Percentiles rank a stretch among this genome's conserved stretches.
These are phyloP conservation scores for Aspiorhynchus laticeps DNA, from an alignment of 2,113 vertebrate species.

Conservation along the genomic window DNA sequence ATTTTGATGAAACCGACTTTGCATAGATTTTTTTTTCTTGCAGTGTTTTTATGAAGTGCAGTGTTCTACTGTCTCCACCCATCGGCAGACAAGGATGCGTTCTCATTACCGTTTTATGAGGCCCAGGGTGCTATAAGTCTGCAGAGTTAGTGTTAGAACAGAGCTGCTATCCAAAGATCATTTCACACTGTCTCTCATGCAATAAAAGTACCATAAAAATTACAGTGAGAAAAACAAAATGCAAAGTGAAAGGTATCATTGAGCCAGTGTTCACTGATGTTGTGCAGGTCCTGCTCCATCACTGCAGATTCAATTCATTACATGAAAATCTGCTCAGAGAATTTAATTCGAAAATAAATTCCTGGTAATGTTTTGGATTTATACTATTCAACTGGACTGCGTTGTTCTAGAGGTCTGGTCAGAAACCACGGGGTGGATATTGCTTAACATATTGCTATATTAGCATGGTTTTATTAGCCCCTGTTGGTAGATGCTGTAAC, in stretches of 20 bases:
- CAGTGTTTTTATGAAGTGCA: slow-evolving; percentile 42
- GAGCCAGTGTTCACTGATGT: background rate
- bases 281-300: background rate
- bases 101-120: slow-evolving; percentile 53
- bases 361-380: background rate
- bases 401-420: background rate
- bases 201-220: background rate
- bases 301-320: background rate
- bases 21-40: slow-evolving; percentile 20
- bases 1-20: background rate
- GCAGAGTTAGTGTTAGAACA: slow-evolving; percentile 31
- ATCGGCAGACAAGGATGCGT: background rate
- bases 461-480: background rate
- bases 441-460: too few relatives aligned
- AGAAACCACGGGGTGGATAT: background rate
- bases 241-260: background rate
- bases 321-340: background rate
- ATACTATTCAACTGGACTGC: background rate
- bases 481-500: background rate
- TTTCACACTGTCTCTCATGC: slow-evolving; percentile 4
- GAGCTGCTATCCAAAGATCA: slow-evolving; percentile 29
- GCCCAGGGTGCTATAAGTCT: slow-evolving; percentile 19
- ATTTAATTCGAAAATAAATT: background rate
- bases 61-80: slow-evolving; percentile 2
- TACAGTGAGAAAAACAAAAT: background rate